Evolutionary conservation across 2,113 vertebrate species (phyloP).

Genomic region (Gymnogyps californianus): DNA sequence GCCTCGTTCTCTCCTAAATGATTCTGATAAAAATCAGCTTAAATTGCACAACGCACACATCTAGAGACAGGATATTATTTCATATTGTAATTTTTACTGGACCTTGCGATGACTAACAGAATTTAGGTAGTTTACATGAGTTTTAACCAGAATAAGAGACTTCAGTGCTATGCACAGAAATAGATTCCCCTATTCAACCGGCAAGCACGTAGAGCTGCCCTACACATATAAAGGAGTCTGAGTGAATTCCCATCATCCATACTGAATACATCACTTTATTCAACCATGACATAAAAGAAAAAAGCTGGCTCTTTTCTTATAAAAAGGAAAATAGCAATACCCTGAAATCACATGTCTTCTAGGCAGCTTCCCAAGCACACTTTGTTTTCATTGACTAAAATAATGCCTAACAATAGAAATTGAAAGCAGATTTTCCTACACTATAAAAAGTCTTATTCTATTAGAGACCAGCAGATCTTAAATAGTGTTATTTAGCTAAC

Average conservation of each 20-base stretch:
- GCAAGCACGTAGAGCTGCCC: not conserved
- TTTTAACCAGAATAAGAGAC: not conserved
- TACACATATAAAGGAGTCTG: not conserved
- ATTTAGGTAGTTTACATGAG: not conserved
- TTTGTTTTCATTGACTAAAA: slow-evolving; percentile 32
- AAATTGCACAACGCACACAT: not conserved
- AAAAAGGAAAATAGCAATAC: slow-evolving; percentile 7
- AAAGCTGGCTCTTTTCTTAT: slow-evolving; percentile 37
- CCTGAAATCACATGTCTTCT: not conserved
- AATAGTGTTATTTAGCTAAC: not conserved
- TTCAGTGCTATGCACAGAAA: not conserved
- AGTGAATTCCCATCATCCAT: not conserved
- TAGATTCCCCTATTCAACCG: not conserved
- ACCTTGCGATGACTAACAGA: not conserved
- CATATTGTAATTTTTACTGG: not conserved
- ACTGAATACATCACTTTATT: not conserved
- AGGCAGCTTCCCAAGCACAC: slow-evolving; percentile 20
- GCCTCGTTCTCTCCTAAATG: not conserved
- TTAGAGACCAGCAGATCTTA: not conserved
- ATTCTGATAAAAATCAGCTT: not conserved
- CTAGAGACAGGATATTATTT: not conserved
- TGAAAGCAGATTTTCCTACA: not conserved
- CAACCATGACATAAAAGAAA: slow-evolving; percentile 24
- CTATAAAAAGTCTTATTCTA: not conserved
- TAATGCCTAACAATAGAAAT: slow-evolving; percentile 3